Evolutionary conservation across 2,797 vertebrate genomes (phyloP), one percentile per base, ranked within the genome.

Genomic region (Syndactyla subalaris): DNA sequence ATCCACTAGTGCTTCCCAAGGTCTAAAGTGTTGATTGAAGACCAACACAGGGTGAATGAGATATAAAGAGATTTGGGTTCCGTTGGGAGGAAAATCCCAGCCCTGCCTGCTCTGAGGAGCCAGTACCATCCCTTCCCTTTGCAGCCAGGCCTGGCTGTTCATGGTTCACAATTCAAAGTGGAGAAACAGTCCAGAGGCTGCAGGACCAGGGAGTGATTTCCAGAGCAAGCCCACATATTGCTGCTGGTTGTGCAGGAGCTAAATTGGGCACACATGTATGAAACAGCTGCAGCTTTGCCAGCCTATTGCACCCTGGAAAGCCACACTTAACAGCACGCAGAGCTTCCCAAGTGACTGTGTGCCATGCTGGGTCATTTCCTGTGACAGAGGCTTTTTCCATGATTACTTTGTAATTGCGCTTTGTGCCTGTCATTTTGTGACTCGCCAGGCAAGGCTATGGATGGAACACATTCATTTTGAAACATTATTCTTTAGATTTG

Each of bases 311-410:
- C 58, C n/a, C 63, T 36, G 43, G 72, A 82, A 77, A 57, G 43
- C 41, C 85, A 38, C 1, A 0, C 24, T 84, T n/a, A 17, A 17
- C 1, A 2, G 45, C 0, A 2, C 41, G 12, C 43, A 66, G 36
- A 77, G 10, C 45, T 90, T 48, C 76, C 48, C 65, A 52, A 6
- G 61, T 0, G 2, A 67, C 34, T 13, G 1, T 49, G 46, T 61
- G 71, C 95, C 23, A 1, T 15, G 54, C 21, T 83, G 49, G 38
- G 46, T 65, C 4, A 0, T 65, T 75, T 67, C 79, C 78, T 4
- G 0, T 43, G 65, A 46, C n/a, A 85, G 59, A 79, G 27, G 7
- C 61, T 57, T 94, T 30, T 27, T 24, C 68, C 57, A 17, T 6
- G 6, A 15, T 66, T 81, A 27, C 34, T 74, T 57, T 17, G 2